phyloP scores from a whole-genome alignment of 2,888 invertebrate genomes.

The Cantharis rufa region DNA sequence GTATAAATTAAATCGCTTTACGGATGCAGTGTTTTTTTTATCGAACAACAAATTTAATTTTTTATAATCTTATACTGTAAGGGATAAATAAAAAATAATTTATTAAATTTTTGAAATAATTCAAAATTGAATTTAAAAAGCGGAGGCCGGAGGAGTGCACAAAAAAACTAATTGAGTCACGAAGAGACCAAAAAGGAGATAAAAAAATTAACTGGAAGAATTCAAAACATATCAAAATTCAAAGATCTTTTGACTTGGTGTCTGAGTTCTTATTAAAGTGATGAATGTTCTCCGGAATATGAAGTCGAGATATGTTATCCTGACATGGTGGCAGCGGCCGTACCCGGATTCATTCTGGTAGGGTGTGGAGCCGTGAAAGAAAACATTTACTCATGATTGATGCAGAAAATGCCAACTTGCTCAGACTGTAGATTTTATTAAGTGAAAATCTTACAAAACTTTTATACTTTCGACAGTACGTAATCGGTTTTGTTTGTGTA shows the following conservation, averaged over 20 bases:
- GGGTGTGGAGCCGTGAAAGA: slow-evolving; percentile 22
- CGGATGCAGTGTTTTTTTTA: not conserved
- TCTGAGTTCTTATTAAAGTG: slow-evolving; percentile 26
- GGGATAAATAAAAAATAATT: not conserved
- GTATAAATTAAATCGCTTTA: not conserved
- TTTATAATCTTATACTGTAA: not conserved
- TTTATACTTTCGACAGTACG: not conserved
- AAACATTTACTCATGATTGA: slow-evolving; percentile 27
- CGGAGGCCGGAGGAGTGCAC: not conserved
- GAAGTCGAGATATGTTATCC: slow-evolving; percentile 26
- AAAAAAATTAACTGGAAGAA: not conserved
- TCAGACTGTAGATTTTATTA: slow-evolving; percentile 22
- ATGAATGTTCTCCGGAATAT: slow-evolving; percentile 28
- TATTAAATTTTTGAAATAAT: not conserved
- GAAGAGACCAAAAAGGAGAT: not conserved
- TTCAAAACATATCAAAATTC: slow-evolving; percentile 18
- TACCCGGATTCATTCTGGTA: slow-evolving; percentile 13
- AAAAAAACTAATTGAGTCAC: not conserved
- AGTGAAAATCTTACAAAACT: slow-evolving; percentile 10
- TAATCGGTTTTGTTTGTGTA: not conserved
- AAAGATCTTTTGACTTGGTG: slow-evolving; percentile 20
- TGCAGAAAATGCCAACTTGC: slow-evolving; percentile 22
- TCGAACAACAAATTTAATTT: not conserved
- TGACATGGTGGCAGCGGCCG: slow-evolving; percentile 16
- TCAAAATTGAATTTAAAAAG: not conserved